Conservation (phyloP, 2,888 invertebrate genomes). For the Lottia gigantea region DNA sequence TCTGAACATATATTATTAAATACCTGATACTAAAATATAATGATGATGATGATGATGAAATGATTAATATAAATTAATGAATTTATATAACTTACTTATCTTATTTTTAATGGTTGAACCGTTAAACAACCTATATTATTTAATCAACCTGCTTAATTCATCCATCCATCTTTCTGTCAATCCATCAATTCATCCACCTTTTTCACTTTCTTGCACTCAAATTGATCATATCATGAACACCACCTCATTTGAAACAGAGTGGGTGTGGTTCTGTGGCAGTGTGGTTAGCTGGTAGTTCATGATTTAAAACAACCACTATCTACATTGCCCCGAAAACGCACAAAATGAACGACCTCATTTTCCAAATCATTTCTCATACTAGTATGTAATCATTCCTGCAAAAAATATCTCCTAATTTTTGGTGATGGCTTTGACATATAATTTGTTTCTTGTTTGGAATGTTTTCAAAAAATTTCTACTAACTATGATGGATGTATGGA, state of each 20-base stretch:
- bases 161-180: not conserved
- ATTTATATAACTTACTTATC: too few species aligned
- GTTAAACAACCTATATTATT: too few species aligned
- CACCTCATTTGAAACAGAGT: constrained; percentile 20
- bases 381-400: too few species aligned
- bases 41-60: too few species aligned
- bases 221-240: constrained; percentile 1
- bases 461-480: not conserved
- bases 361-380: constrained; percentile 12
- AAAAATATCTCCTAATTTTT: constrained; percentile 8
- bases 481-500: constrained; percentile 54
- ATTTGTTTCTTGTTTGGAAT: constrained; percentile 9
- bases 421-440: constrained; percentile 7
- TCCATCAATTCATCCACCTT: constrained; percentile 4
- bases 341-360: constrained; percentile 15
- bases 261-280: constrained; percentile 83
- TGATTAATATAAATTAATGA: too few species aligned
- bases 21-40: too few species aligned
- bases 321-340: constrained; percentile 79
- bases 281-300: constrained; percentile 99
- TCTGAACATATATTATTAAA: too few species aligned
- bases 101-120: too few species aligned
- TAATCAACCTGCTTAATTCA: not conserved
- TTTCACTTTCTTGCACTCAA: not conserved
- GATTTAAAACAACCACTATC: constrained; percentile 88